A percentile compares a stretch with the other conserved stretches of the same genome.
phyloP scores from a whole-genome alignment of 2,888 invertebrate genomes.

The Phengaris alcon region DNA sequence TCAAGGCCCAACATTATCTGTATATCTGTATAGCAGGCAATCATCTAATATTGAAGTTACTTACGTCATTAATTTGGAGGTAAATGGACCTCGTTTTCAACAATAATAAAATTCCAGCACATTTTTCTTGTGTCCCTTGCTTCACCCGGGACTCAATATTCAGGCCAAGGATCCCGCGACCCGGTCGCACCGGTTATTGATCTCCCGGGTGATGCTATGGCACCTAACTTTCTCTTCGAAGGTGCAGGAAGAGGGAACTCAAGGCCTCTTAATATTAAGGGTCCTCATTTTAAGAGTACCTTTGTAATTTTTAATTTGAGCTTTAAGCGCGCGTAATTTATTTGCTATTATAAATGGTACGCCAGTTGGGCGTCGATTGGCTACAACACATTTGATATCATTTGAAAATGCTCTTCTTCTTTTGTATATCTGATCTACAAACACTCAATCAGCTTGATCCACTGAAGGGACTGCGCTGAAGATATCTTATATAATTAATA shows the following conservation, averaged over 20 bases:
- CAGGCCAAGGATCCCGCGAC: slow-evolving; percentile 64
- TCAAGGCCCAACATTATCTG: too few relatives aligned
- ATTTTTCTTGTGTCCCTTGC: background rate
- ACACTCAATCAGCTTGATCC: too few relatives aligned
- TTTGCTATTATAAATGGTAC: background rate
- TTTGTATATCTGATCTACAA: too few relatives aligned
- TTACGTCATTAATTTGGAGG: background rate
- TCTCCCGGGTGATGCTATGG: slow-evolving; percentile 41
- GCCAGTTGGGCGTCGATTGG: too few relatives aligned
- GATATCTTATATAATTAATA: too few relatives aligned
- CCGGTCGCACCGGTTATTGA: slow-evolving; percentile 57
- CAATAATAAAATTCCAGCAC: background rate
- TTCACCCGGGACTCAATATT: slow-evolving; percentile 33
- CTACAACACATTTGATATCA: too few relatives aligned
- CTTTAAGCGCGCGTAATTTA: background rate
- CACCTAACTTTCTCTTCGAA: slow-evolving; percentile 8
- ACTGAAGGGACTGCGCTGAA: too few relatives aligned
- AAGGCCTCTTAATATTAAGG: background rate
- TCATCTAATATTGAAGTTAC: too few relatives aligned
- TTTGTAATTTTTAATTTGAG: background rate
- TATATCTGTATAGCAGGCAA: too few relatives aligned
- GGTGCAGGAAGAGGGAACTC: background rate
- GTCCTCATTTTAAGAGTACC: background rate
- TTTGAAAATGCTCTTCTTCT: too few relatives aligned
- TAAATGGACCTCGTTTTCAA: background rate